These are phyloP conservation scores for Tetragnatha montana DNA, from an alignment of 2,888 invertebrate species.

Conservation along the genomic window DNA sequence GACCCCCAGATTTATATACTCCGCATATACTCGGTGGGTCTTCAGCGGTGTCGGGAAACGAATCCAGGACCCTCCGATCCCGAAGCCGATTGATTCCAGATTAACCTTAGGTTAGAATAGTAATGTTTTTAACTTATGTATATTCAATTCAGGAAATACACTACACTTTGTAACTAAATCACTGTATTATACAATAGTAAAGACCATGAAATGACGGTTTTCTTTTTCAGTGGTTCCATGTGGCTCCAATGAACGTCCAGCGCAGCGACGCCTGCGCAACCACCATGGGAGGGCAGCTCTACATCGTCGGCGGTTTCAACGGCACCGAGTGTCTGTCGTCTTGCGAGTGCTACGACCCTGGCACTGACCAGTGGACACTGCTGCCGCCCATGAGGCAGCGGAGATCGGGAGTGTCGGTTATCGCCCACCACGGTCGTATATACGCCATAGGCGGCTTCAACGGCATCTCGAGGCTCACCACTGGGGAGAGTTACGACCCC, in stretches of 20 bases:
- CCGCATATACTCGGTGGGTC: no score
- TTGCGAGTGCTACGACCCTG: constrained; percentile 85
- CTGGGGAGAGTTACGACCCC: constrained; percentile 74
- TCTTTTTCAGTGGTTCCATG: constrained; percentile 74
- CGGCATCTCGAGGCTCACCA: constrained; percentile 80
- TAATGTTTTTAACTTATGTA: no score
- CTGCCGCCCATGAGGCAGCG: constrained; percentile 82
- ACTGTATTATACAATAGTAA: no score
- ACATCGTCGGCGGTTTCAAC: constrained; percentile 88
- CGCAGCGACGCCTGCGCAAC: constrained; percentile 88
- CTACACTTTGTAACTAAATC: no score
- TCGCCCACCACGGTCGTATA: constrained; percentile 82
- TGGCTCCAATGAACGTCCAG: constrained; percentile 79
- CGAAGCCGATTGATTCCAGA: no score
- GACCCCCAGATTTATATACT: no score
- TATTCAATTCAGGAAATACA: no score
- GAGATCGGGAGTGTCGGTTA: constrained; percentile 85
- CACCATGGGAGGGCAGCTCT: constrained; percentile 81
- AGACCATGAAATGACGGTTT: neutral
- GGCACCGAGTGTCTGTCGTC: constrained; percentile 85
- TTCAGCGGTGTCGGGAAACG: no score
- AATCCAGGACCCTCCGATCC: no score
- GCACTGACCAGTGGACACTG: constrained; percentile 83
- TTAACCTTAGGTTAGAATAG: no score
- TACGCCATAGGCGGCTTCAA: constrained; percentile 90